These are phyloP conservation scores for Rachycentron canadum DNA, from an alignment of 2,797 vertebrate genomes.

Conservation along the genomic window DNA sequence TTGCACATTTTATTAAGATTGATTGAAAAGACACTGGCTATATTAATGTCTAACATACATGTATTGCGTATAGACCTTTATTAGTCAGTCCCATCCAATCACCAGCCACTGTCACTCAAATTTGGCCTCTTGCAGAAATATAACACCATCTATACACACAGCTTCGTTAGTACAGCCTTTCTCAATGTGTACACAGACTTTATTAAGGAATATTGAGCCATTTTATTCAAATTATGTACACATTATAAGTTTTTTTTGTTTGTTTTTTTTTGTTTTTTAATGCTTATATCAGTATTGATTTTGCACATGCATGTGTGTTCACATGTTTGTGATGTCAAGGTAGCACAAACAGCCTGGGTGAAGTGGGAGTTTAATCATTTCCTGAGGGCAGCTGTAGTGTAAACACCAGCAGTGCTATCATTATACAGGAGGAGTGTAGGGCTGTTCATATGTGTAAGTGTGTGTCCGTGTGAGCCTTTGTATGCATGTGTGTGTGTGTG, in stretches of 20 bases:
- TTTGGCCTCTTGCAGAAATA: neutral
- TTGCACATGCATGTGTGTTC: conserved; percentile 7
- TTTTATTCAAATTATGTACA: neutral
- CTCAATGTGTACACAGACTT: neutral
- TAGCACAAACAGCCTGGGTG: conserved; percentile 50
- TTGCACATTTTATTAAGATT: neutral
- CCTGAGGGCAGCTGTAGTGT: conserved; percentile 76
- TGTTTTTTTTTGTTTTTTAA: neutral
- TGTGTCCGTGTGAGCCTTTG: conserved; percentile 10
- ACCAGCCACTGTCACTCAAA: neutral
- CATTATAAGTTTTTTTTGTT: neutral
- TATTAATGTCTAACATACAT: neutral
- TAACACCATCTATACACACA: neutral
- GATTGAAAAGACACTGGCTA: neutral
- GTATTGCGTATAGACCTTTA: neutral
- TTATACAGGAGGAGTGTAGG: conserved; percentile 50
- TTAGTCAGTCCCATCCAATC: too few relatives aligned
- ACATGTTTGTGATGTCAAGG: conserved; percentile 39
- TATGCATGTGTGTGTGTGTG: conserved; percentile 21
- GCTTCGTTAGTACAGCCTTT: neutral
- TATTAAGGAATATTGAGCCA: neutral
- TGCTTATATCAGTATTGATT: neutral
- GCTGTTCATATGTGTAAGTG: conserved; percentile 27
- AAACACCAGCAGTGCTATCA: conserved; percentile 74
- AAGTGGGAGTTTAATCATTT: conserved; percentile 77